Base-by-base conservation (phyloP, 1,140 invertebrate species). In the Hylyphantes graminicola region DNA sequence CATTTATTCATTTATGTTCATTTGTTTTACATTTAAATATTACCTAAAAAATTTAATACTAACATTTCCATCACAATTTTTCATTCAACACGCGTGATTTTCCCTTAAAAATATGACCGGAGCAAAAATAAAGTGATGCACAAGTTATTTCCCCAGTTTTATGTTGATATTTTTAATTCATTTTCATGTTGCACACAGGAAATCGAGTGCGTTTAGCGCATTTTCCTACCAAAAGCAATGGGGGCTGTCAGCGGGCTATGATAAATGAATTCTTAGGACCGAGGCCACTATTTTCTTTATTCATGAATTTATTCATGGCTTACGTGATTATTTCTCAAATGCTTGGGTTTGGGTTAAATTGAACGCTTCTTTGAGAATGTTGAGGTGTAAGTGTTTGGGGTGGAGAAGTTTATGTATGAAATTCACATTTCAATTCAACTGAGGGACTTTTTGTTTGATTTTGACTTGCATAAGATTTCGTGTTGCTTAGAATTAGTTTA, bases 261-360 rank as follows among this genome's bases (percentile, higher is more conserved):
- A 80, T 80, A 80, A 80, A 80, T 80, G 77, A 19, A 59, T 57
- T 68, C 55, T 70, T 70, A 12, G 19, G 65, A 70, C 48, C 53
- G 21, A 6, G 50, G 50, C 8, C 7, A 21, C 51, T 67, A 51
- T 53, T 76, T 80, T 80, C 76, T 78, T 80, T 70, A 80, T 70
- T 68, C 77, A 80, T 80, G 77, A 35, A 59, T 70, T 80, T 80
- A 80, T 80, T 80, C 77, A 80, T 67, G 70, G n/a, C 75, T 80
- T 51, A 9, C 19, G 65, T 70, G 77, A 80, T 80, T 65, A 80
- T 80, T 68, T 67, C 55, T 80, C 17, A 21, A 80, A 51, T 70
- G 77, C 59, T 80, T n/a, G 70, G 65, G 51, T 78, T 55, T 55
- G 10, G 17, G 19, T 21, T 51, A 35, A 51, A 48, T 19, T 13